Evolutionary conservation across 2,888 invertebrate genomes (phyloP).

Genomic region (Apamea epomidion): DNA sequence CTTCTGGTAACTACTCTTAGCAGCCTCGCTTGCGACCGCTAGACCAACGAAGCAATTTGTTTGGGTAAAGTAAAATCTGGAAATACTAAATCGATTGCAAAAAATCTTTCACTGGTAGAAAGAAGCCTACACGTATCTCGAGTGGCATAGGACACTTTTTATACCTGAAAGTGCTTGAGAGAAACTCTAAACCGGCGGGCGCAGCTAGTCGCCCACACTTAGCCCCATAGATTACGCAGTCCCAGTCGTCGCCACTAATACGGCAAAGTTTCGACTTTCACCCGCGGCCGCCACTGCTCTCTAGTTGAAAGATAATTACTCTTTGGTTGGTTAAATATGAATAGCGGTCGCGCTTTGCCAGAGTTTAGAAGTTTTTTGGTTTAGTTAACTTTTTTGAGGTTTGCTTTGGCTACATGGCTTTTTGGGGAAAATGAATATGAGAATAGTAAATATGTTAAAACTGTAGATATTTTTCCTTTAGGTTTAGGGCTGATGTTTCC

Average conservation of each 20-base stretch:
- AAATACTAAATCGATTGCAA: not conserved
- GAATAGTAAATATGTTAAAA: not conserved
- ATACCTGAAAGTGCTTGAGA: not conserved
- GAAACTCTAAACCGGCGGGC: not conserved
- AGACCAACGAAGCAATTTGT: not conserved
- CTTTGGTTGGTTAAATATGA: conserved; percentile 60
- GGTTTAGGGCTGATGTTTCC: too few relatives aligned
- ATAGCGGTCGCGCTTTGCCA: conserved; percentile 45
- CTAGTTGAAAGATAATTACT: conserved; percentile 61
- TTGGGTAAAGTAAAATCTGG: not conserved
- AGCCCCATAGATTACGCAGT: conserved; percentile 15
- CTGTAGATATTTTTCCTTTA: not conserved
- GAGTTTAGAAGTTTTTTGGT: conserved; percentile 35
- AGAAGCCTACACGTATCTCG: not conserved
- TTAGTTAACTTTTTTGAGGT: conserved; percentile 21
- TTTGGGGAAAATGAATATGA: not conserved
- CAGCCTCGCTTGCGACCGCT: not conserved
- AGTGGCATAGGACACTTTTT: not conserved
- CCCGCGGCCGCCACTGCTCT: conserved; percentile 35
- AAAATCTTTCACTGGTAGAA: too few relatives aligned
- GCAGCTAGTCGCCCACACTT: not conserved
- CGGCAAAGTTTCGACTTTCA: conserved; percentile 56
- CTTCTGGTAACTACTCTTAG: not conserved
- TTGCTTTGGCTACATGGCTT: conserved; percentile 5
- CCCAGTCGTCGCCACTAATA: conserved; percentile 40